Evolutionary conservation across 2,797 vertebrate species (phyloP).

Genomic region (Hoplostethus atlanticus): DNA sequence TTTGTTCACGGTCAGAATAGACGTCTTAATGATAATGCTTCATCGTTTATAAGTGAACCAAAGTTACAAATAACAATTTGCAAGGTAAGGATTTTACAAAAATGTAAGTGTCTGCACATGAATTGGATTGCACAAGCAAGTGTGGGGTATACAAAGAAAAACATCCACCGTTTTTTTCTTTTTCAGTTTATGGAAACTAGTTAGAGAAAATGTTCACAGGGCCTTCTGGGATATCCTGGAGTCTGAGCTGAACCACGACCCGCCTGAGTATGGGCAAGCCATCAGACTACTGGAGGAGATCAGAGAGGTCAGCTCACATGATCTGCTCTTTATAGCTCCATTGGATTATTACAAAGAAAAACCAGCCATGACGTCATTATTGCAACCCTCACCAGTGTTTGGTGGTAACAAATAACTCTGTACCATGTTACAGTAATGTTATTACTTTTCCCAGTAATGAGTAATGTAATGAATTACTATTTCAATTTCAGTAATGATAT

Average conservation of each 20-base stretch:
- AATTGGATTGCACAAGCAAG: not conserved
- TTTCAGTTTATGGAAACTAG: constrained; percentile 86
- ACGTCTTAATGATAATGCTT: not conserved
- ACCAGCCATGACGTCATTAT: not conserved
- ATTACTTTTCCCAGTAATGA: no score
- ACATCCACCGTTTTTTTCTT: not conserved
- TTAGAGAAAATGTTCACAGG: constrained; percentile 91
- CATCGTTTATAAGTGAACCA: not conserved
- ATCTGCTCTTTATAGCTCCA: not conserved
- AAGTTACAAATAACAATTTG: not conserved
- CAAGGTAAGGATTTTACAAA: no score
- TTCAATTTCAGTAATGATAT: no score
- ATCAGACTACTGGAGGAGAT: constrained; percentile 94
- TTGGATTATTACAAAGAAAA: not conserved
- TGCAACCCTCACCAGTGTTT: no score
- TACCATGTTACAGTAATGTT: no score
- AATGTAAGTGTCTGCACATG: no score
- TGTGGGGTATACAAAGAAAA: not conserved
- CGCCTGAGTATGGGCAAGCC: constrained; percentile 91
- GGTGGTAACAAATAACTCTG: no score
- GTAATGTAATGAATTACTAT: no score
- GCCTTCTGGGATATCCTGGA: constrained; percentile 95
- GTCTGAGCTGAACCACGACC: constrained; percentile 90
- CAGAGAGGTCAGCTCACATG: constrained; percentile 85
- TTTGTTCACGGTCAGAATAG: not conserved